These are phyloP conservation scores for Cranoglanis bouderius DNA, from an alignment of 2,113 vertebrate genomes.

Conservation along the genomic window DNA sequence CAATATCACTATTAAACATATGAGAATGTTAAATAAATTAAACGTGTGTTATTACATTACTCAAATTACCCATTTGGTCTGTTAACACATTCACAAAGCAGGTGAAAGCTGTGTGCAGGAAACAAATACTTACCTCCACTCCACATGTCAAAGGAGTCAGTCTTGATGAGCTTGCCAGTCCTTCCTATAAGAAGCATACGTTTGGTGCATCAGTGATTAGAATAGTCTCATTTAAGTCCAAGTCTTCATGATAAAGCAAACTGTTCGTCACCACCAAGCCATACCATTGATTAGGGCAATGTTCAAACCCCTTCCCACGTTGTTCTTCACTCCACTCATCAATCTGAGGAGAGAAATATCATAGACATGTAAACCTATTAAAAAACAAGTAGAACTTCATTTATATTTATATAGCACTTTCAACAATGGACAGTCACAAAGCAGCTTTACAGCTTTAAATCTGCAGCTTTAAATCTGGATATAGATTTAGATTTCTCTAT, in stretches of 20 bases:
- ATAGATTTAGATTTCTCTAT: neutral
- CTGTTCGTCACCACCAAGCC: neutral
- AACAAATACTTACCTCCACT: conserved; percentile 81
- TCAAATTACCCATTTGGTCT: neutral
- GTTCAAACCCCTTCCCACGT: conserved; percentile 95
- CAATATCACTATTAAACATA: neutral
- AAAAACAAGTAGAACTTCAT: neutral
- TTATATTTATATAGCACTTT: neutral
- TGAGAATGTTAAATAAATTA: too few relatives aligned
- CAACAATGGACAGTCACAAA: neutral
- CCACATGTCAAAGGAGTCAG: conserved; percentile 90
- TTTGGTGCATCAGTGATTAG: neutral
- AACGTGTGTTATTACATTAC: too few relatives aligned
- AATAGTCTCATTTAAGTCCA: neutral
- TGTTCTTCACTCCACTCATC: conserved; percentile 97
- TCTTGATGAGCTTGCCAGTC: conserved; percentile 80
- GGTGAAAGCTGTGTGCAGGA: neutral
- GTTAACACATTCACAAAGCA: neutral
- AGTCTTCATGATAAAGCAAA: neutral
- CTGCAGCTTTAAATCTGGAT: too few relatives aligned
- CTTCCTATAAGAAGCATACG: conserved; percentile 73
- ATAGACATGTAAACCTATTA: neutral
- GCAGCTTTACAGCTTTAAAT: neutral
- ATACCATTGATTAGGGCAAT: conserved; percentile 88
- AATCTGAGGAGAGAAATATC: conserved; percentile 70